Evolutionary conservation across 1,140 invertebrate species (phyloP), one percentile per base, ranked within the genome.

Genomic region (Euwallacea fornicatus): DNA sequence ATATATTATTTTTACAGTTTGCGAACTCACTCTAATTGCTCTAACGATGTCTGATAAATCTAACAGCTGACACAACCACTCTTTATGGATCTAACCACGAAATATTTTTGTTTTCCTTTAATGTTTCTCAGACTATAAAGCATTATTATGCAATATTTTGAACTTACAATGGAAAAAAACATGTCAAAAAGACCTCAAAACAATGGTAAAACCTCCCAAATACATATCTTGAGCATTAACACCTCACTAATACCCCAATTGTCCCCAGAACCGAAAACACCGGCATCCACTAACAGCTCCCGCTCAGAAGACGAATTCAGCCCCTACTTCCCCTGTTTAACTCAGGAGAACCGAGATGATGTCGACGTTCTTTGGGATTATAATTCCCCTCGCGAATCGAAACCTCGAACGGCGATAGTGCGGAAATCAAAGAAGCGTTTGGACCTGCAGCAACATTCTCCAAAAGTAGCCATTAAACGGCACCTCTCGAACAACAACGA

Each of bases 351-450:
- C 11, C 55, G 44, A 21, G 77, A 80, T n/a, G 74, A 76, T 60
- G 71, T 78, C 7, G 79, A 81, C 73, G 80, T 81, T 54, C 63
- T 77, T 6, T 81, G 80, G 80, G 79, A 81, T 63, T 81, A 79
- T 77, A 77, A 79, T 73, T 81, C 79, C 6, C 80, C 80, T 8
- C 73, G 78, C 73, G 13, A 13, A 13, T 15, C 21, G 11, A 6
- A 43, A 72, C 74, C 21, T 75, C 78, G 71, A 54, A 15, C 46
- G 56, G 58, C 44, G 42, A 7, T 66, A 42, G 8, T 70, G n/a
- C 73, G 65, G 54, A 75, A 69, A 60, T 67, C 71, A n/a, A 71
- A 70, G 44, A 78, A 76, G 64, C 55, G 46, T 71, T 64, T 69
- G 11, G 69, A 66, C 50, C 66, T 72, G n/a, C 74, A 54, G 10